Evolutionary conservation across 2,797 vertebrate genomes (phyloP), one percentile per base, ranked within the genome.

Genomic region (Scomberomorus guttatus): DNA sequence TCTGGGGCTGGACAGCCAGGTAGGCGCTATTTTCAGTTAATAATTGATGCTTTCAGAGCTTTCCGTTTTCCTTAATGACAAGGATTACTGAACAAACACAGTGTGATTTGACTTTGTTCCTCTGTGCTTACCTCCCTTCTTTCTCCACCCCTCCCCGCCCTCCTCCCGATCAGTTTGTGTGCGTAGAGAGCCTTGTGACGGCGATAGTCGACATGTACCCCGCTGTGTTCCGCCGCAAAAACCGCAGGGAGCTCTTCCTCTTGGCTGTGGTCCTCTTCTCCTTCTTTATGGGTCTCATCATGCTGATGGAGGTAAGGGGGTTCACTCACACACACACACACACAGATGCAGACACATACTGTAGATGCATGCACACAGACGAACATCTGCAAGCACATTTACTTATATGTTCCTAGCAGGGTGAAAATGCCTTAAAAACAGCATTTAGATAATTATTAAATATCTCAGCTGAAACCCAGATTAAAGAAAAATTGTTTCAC

Each of bases 171-270:
- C 90, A 98, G 97, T 98, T 98, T 87, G 97, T 98, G 79, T 97
- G 97, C 0, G 96, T 98, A 27, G 97, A 98, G 83, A 97, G 97
- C 82, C 94, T 98, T 0, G 96, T 97, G 85, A 98, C 97, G 0
- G 96, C 97, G 1, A 63, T 98, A 3, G 96, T 98, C 3, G 97
- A 98, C 94, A 97, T 98, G 97, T 96, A 97, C 59, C 97, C 97
- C 1, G 78, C 66, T 1, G 93, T 96, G 75, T 97, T 98, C 91
- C 96, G 96, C 4, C 96, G 96, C 75, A 98, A 97, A 87, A 95
- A 97, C 86, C 95, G 96, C 72, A 93, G 97, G 37, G 97, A 98
- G 93, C 93, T 92, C 54, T 96, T 98, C 80, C 96, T 98, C 82
- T 84, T 98, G 3, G 87, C 61, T 0, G 94, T 98, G 69, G 94